These are phyloP conservation scores for Pissodes strobi DNA, from an alignment of 1,140 invertebrate species.

Conservation along the genomic window DNA sequence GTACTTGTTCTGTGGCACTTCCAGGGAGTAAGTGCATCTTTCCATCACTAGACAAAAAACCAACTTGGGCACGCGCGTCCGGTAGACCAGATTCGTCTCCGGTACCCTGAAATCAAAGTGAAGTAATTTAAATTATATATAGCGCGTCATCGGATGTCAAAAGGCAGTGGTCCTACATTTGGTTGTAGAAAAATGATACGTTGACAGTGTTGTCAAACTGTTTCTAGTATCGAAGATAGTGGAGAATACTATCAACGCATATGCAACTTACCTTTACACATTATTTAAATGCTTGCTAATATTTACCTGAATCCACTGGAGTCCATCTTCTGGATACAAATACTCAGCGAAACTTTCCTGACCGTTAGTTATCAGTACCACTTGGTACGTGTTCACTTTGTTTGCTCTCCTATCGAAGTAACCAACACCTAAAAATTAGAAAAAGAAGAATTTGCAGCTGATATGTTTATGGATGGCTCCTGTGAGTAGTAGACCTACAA, in stretches of 20 bases:
- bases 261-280: too few relatives aligned
- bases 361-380: constrained; percentile 81
- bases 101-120: constrained; percentile 58
- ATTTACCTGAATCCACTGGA: constrained; percentile 83
- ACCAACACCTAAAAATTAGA: too few relatives aligned
- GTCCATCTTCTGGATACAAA: constrained; percentile 83
- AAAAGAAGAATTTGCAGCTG: too few relatives aligned
- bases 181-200: too few relatives aligned
- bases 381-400: constrained; percentile 75
- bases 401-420: constrained; percentile 59
- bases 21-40: constrained; percentile 72
- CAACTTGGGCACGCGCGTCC: constrained; percentile 89
- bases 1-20: constrained; percentile 86
- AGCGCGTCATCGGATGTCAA: too few relatives aligned
- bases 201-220: too few relatives aligned
- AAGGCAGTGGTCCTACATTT: too few relatives aligned
- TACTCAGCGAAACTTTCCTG: constrained; percentile 81
- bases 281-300: neutral
- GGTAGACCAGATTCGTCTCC: constrained; percentile 67
- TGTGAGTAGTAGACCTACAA: too few relatives aligned
- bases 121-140: too few relatives aligned
- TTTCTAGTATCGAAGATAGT: too few relatives aligned
- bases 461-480: too few relatives aligned
- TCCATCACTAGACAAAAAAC: constrained; percentile 83
- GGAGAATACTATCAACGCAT: too few relatives aligned